Percentiles rank a stretch among this genome's conserved stretches.
Conservation (phyloP, 2,888 invertebrate genomes). For the Therioaphis trifolii region DNA sequence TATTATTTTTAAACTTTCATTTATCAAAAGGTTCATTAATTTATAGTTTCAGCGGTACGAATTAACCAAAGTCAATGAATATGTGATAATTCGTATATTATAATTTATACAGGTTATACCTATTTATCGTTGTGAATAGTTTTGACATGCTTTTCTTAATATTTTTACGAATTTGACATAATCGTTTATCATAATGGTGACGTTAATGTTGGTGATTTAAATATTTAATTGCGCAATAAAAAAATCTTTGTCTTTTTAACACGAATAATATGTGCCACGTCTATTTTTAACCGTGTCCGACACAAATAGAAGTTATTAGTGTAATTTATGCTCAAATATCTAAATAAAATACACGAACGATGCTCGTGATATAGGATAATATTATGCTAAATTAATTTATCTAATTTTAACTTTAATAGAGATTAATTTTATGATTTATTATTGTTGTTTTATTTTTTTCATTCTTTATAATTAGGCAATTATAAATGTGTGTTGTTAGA, state of each 20-base stretch:
- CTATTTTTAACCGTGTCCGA: conserved; percentile 25
- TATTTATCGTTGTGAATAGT: too few species aligned
- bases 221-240: background rate
- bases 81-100: too few species aligned
- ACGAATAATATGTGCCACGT: background rate
- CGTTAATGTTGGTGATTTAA: background rate
- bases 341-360: background rate
- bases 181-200: background rate
- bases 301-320: background rate
- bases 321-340: conserved; percentile 24
- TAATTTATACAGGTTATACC: too few species aligned
- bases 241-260: background rate
- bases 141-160: too few species aligned
- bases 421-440: conserved; percentile 49
- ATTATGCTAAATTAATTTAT: conserved; percentile 27
- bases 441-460: background rate
- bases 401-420: conserved; percentile 41
- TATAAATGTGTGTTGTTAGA: conserved; percentile 13
- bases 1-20: too few species aligned
- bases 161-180: too few species aligned
- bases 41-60: too few species aligned
- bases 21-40: too few species aligned
- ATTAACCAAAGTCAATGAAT: too few species aligned
- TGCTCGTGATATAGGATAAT: background rate
- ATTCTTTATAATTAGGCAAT: conserved; percentile 32